Evolutionary conservation across 2,888 invertebrate genomes (phyloP).

Genomic region (Amiota communis): DNA sequence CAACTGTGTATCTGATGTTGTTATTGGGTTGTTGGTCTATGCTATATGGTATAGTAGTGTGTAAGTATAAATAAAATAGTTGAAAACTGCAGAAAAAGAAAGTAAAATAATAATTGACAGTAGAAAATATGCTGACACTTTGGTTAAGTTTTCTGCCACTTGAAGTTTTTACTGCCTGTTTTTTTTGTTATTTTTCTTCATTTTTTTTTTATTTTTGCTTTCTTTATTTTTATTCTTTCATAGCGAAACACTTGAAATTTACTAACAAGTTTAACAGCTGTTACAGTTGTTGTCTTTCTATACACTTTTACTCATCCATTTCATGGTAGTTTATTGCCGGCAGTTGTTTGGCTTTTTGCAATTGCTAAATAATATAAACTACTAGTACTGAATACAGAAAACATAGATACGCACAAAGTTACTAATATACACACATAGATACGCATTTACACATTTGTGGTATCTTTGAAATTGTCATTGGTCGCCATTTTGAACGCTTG

Average conservation of each 20-base stretch:
- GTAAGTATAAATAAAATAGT: background rate
- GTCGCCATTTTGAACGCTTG: constrained; percentile 19
- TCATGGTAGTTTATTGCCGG: background rate
- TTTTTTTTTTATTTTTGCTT: constrained; percentile 2
- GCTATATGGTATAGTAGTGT: background rate
- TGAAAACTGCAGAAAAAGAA: background rate
- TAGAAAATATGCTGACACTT: constrained; percentile 33
- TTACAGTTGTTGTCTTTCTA: background rate
- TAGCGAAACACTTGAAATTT: constrained; percentile 18
- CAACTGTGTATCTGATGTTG: background rate
- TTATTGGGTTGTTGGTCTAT: background rate
- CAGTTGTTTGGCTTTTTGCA: constrained; percentile 12
- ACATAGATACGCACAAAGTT: background rate
- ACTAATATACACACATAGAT: background rate
- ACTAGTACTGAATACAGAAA: background rate
- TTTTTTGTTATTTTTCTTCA: constrained; percentile 4
- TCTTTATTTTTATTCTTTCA: background rate
- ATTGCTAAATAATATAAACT: background rate
- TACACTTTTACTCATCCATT: no score
- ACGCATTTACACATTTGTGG: background rate
- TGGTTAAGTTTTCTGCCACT: constrained; percentile 28
- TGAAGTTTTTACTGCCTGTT: constrained; percentile 9
- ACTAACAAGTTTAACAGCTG: constrained; percentile 26
- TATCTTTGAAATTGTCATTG: background rate
- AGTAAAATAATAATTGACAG: constrained; percentile 31